Percentiles rank a stretch among this genome's conserved stretches.
phyloP scores from a whole-genome alignment of 2,113 vertebrate genomes.

The Dermatemys mawii region DNA sequence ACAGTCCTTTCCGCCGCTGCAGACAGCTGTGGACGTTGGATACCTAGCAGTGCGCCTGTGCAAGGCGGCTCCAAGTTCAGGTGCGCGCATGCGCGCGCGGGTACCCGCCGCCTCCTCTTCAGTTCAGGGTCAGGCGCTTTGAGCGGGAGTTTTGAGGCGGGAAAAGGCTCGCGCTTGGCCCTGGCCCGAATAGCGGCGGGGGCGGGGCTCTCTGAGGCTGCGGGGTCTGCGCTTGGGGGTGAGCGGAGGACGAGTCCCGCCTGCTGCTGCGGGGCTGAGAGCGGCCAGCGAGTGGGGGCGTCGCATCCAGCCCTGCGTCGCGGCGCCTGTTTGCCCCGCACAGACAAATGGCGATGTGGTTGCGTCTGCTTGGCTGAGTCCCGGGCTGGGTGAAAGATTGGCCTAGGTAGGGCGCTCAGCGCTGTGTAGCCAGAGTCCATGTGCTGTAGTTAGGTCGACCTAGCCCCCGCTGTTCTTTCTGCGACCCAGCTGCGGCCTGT shows the following conservation, averaged over 20 bases:
- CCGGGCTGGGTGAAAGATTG: no score
- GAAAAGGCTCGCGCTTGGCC: background rate
- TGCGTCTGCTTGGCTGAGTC: background rate
- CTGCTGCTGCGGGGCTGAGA: no score
- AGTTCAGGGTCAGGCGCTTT: background rate
- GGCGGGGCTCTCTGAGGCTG: background rate
- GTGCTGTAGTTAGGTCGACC: background rate
- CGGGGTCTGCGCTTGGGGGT: no score
- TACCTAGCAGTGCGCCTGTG: background rate
- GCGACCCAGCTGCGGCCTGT: no score
- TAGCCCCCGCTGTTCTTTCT: background rate
- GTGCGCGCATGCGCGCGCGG: no score
- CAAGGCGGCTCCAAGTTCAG: accelerated
- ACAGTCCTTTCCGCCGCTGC: background rate
- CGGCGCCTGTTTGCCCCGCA: background rate
- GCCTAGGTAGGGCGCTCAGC: background rate
- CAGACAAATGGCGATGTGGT: background rate
- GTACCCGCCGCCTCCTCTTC: accelerated
- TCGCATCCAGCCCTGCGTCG: no score
- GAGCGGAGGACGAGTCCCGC: no score
- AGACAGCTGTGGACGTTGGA: background rate
- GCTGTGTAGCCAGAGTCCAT: no score
- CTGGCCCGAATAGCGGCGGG: background rate
- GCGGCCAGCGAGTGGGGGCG: no score
- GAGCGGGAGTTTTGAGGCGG: background rate